Evolutionary conservation across 2,797 vertebrate species (phyloP), one percentile per base, ranked within the genome.

Genomic region (Sarcoramphus papa): DNA sequence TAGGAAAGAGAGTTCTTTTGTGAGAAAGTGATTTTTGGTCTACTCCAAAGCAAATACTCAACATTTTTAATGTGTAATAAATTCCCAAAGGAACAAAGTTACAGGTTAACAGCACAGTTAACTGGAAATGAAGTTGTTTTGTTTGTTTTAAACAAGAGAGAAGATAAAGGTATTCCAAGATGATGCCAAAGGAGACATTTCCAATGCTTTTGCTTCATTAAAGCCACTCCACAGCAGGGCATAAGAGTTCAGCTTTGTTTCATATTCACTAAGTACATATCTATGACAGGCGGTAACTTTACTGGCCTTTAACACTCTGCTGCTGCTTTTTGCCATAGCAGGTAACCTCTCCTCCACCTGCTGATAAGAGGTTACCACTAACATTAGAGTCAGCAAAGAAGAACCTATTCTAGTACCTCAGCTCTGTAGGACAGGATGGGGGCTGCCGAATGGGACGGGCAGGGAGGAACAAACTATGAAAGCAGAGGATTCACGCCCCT

Each of bases 371-470:
- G 4, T 37, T 43, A 35, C 30, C 25, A 7, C 48, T 62, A 40
- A 24, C 33, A 51, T 18, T 14, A 16, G 7, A 51, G 22, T 17
- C 5, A 1, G 14, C 33, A 40, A 45, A 45, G 31, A 68, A 62
- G 2, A 3, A 40, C 24, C 5, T 64, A 14, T 13, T 13, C 8
- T 14, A 8, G 19, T 65, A 47, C 16, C 25, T 53, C 57, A 72
- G 40, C 11, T 48, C 51, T 41, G 22, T 43, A 30, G 33, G 43
- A 7, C 22, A 45, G 40, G 14, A 14, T n/a, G 23, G 56, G 27
- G 16, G 7, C 27, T 73, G 19, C 40, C 2, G 0, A 67, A 35
- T 9, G 3, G 40, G 21, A 41, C 1, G 4, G 53, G 25, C 7
- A 53, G 12, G 51, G 47, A 75, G 27, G 33, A 67, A 75, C 15